These are phyloP conservation scores for Syngnathus scovelli DNA, from an alignment of 2,113 vertebrate genomes.

Conservation along the genomic window DNA sequence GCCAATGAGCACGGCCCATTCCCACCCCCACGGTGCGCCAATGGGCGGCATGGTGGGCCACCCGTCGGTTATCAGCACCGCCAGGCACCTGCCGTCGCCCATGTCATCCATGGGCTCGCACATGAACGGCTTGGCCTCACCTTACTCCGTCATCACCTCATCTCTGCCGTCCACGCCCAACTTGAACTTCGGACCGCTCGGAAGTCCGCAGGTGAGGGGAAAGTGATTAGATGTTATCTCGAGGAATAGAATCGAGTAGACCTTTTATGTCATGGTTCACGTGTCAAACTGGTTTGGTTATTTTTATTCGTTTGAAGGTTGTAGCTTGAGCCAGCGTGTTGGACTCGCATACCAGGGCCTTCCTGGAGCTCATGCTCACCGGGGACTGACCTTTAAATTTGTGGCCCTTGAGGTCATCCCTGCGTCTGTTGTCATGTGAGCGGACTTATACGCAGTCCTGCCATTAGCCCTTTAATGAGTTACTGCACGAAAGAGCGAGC, in stretches of 20 bases:
- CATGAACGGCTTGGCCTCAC: slow-evolving; percentile 71
- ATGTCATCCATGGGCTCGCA: slow-evolving; percentile 65
- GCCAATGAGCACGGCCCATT: slow-evolving; percentile 61
- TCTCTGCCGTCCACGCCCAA: slow-evolving; percentile 69
- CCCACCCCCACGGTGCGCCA: slow-evolving; percentile 31
- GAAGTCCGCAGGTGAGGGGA: slow-evolving; percentile 70
- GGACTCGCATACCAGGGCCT: slow-evolving; percentile 30
- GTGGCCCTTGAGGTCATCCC: slow-evolving; percentile 17
- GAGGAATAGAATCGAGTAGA: not conserved
- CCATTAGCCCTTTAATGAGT: slow-evolving; percentile 35
- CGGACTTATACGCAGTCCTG: slow-evolving; percentile 25
- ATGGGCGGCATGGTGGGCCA: slow-evolving; percentile 72
- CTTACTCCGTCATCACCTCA: slow-evolving; percentile 75
- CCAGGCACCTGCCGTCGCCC: slow-evolving; percentile 61
- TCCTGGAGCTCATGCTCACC: slow-evolving; percentile 26
- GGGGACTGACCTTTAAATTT: slow-evolving; percentile 49
- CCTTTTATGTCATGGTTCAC: not conserved
- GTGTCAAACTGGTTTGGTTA: no score
- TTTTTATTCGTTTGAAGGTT: slow-evolving; percentile 28
- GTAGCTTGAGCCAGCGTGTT: slow-evolving; percentile 38
- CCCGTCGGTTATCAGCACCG: slow-evolving; percentile 72
- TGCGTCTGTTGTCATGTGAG: slow-evolving; percentile 35
- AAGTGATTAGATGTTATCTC: not conserved
- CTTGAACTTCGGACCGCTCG: slow-evolving; percentile 66
- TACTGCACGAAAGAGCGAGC: not conserved